These are phyloP conservation scores for Neogobius melanostomus DNA, from an alignment of 2,113 vertebrate species.

Conservation along the genomic window DNA sequence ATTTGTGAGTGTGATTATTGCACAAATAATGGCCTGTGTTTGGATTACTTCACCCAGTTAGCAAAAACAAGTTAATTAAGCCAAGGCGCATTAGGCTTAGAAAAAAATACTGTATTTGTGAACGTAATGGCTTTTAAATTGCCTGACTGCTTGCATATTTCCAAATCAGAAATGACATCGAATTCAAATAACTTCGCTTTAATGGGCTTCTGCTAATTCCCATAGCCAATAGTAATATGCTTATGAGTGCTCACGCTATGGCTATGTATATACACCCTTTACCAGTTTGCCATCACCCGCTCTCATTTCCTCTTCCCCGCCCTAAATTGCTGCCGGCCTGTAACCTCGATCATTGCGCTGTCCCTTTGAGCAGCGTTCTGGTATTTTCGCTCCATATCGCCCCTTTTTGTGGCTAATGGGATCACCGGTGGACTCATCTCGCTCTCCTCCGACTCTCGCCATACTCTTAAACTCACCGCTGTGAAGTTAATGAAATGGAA, in stretches of 20 bases:
- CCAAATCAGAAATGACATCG: conserved; percentile 35
- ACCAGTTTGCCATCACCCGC: conserved; percentile 18
- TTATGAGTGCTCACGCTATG: conserved; percentile 25
- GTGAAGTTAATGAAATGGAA: conserved; percentile 64
- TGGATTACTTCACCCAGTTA: conserved; percentile 41
- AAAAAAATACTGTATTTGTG: conserved; percentile 48
- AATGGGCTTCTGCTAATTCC: conserved; percentile 27
- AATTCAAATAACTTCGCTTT: conserved; percentile 32
- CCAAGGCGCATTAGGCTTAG: conserved; percentile 34
- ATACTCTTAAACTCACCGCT: conserved; percentile 48
- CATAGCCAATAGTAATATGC: conserved; percentile 6
- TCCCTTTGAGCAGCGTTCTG: conserved; percentile 34
- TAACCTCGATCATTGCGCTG: conserved; percentile 19
- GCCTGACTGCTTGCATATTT: conserved; percentile 45
- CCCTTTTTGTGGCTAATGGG: conserved; percentile 58
- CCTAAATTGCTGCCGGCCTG: conserved; percentile 16
- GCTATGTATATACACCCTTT: conserved; percentile 28
- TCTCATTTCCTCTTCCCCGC: conserved; percentile 25
- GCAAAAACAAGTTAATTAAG: conserved; percentile 62
- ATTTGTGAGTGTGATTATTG: conserved; percentile 39
- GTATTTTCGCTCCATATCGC: conserved; percentile 39
- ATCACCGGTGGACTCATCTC: conserved; percentile 56
- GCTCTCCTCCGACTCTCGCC: conserved; percentile 44
- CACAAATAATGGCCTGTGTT: conserved; percentile 53
- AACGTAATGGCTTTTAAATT: conserved; percentile 53